Percentiles rank a stretch among this genome's conserved stretches.
phyloP scores from a whole-genome alignment of 2,888 invertebrate species.

The Tiliacea aurago region DNA sequence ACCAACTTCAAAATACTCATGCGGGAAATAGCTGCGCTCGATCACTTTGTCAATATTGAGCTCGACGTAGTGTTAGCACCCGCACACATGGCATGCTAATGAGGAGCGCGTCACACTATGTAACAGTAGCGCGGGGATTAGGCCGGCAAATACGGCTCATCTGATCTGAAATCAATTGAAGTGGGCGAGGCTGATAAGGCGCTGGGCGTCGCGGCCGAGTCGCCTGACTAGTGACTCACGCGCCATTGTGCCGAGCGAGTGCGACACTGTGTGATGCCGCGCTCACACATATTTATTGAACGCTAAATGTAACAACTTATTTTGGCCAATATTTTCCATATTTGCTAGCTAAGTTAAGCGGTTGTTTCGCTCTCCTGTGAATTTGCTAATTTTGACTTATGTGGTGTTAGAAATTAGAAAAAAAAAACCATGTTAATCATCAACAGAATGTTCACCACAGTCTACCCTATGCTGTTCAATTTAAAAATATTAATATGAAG shows the following conservation, averaged over 20 bases:
- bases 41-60: not conserved
- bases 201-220: not conserved
- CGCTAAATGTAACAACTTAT: not conserved
- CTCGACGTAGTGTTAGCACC: constrained; percentile 1
- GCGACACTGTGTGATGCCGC: not conserved
- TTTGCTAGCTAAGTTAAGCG: no score
- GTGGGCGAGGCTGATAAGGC: constrained; percentile 48
- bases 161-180: not conserved
- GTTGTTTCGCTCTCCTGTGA: no score
- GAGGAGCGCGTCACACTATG: not conserved
- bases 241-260: constrained; percentile 9
- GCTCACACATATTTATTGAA: constrained; percentile 1
- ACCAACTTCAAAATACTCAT: not conserved
- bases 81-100: not conserved
- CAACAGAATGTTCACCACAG: no score
- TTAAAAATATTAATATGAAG: no score
- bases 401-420: no score
- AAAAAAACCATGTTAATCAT: no score
- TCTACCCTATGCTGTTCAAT: no score
- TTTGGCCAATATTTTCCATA: not conserved
- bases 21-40: not conserved
- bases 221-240: constrained; percentile 35
- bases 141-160: constrained; percentile 13
- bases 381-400: no score
- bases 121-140: not conserved